These are phyloP conservation scores for Triops longicaudatus DNA, from an alignment of 1,140 invertebrate species.

Conservation along the genomic window DNA sequence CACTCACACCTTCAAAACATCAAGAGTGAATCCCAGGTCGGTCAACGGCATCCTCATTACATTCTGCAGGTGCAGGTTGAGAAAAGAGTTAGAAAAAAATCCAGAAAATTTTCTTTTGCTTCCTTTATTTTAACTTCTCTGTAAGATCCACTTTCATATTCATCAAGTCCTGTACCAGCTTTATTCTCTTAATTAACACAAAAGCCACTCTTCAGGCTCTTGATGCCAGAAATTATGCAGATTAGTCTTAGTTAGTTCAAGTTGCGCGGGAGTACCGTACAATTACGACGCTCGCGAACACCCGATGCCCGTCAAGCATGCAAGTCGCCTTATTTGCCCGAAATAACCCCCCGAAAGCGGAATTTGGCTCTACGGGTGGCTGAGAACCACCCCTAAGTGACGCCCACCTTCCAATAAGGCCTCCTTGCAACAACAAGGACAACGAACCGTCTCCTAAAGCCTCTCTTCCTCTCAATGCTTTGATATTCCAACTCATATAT, in stretches of 20 bases:
- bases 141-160: too few species aligned
- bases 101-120: too few species aligned
- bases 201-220: not conserved
- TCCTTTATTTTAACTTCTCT: too few species aligned
- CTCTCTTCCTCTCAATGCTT: not conserved
- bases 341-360: not conserved
- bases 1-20: not conserved
- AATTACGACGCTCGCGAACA: not conserved
- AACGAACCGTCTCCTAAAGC: not conserved
- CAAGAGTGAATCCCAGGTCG: not conserved
- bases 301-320: not conserved
- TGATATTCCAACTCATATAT: not conserved
- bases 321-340: not conserved
- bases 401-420: too few species aligned
- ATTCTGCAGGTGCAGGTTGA: not conserved
- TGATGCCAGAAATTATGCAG: not conserved
- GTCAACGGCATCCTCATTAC: not conserved
- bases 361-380: too few species aligned
- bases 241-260: not conserved
- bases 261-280: not conserved
- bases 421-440: too few species aligned
- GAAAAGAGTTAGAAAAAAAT: too few species aligned
- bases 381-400: too few species aligned
- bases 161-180: too few species aligned
- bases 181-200: not conserved